Conservation (phyloP, 2,888 invertebrate genomes). For the Latrodectus hesperus region DNA sequence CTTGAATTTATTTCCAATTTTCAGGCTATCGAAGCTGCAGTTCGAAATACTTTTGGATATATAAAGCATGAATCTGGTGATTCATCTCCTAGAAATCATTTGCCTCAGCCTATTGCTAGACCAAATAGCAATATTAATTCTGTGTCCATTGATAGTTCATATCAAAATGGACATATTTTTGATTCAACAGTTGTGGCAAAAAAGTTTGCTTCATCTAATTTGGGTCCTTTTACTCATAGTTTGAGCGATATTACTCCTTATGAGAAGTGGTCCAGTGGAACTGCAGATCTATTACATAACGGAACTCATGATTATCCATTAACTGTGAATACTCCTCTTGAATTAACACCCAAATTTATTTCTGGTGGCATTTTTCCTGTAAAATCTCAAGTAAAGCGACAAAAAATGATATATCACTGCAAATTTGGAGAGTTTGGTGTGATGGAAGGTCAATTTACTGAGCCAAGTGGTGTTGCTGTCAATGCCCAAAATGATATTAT, state of each 20-base stretch:
- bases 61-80: conserved; percentile 82
- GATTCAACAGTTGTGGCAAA: conserved; percentile 60
- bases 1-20: conserved; percentile 97
- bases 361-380: conserved; percentile 78
- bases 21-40: conserved; percentile 93
- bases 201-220: conserved; percentile 84
- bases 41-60: conserved; percentile 96
- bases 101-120: conserved; percentile 88
- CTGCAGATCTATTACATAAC: conserved; percentile 78
- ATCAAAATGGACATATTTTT: conserved; percentile 81
- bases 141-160: conserved; percentile 79
- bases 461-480: conserved; percentile 98
- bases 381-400: conserved; percentile 98
- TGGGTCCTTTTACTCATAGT: conserved; percentile 79
- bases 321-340: conserved; percentile 79
- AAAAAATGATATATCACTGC: conserved; percentile 99
- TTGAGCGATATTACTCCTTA: conserved; percentile 82
- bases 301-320: conserved; percentile 65
- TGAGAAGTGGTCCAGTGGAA: conserved; percentile 96
- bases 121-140: conserved; percentile 79
- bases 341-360: conserved; percentile 90
- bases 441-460: conserved; percentile 98
- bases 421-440: conserved; percentile 99
- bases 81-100: conserved; percentile 77
- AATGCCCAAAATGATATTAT: conserved; percentile 99